Evolutionary conservation across 2,113 vertebrate genomes (phyloP).

Genomic region (Eptesicus fuscus): DNA sequence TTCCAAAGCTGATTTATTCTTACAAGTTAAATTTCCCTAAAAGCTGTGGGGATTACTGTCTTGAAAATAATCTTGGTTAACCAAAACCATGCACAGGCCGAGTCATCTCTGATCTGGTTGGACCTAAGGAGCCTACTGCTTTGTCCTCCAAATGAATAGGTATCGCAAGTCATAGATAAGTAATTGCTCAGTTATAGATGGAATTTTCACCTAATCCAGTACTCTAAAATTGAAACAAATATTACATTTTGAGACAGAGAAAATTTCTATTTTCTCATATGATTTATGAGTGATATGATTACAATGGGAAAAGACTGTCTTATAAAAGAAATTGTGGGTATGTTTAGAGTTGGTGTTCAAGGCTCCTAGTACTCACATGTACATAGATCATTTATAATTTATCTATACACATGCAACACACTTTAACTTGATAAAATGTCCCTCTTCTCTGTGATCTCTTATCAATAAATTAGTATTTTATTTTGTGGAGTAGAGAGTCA

Average conservation of each 20-base stretch:
- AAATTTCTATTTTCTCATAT: neutral
- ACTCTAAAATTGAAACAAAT: neutral
- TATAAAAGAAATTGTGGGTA: neutral
- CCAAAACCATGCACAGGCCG: neutral
- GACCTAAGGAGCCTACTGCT: neutral
- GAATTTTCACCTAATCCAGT: neutral
- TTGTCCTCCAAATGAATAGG: neutral
- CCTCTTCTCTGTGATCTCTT: neutral
- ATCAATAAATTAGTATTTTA: neutral
- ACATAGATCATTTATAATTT: neutral
- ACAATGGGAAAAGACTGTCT: neutral
- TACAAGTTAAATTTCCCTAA: slow-evolving; percentile 28
- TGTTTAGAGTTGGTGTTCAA: neutral
- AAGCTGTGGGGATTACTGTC: neutral
- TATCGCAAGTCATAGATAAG: neutral
- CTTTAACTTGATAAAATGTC: neutral
- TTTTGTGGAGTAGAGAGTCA: neutral
- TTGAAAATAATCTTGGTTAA: neutral
- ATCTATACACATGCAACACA: neutral
- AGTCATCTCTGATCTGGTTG: neutral
- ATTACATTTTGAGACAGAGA: neutral
- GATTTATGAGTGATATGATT: neutral
- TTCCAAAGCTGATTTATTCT: slow-evolving; percentile 43
- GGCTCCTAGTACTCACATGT: neutral
- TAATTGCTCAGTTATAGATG: neutral